Evolutionary conservation across 2,797 vertebrate genomes (phyloP).

Genomic region (Eupleurogrammus muticus): DNA sequence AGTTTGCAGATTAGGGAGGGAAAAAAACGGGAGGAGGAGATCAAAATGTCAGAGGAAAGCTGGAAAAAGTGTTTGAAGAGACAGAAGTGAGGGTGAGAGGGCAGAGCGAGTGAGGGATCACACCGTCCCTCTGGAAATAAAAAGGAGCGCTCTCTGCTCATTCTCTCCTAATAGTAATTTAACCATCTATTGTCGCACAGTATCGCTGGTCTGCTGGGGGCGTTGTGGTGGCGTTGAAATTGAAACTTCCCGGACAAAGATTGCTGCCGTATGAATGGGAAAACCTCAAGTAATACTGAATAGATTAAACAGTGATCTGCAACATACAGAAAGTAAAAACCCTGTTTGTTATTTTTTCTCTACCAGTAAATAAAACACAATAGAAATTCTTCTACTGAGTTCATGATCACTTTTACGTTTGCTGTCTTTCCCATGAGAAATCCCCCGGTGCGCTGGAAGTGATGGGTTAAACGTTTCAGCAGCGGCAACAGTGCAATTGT

Average conservation of each 20-base stretch:
- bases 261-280: neutral
- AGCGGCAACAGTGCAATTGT: slow-evolving; percentile 6
- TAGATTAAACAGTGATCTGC: slow-evolving; percentile 5
- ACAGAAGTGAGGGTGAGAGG: slow-evolving; percentile 28
- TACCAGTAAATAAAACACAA: slow-evolving; percentile 9
- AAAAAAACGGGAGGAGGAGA: slow-evolving; percentile 39
- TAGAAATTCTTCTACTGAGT: slow-evolving; percentile 12
- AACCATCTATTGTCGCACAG: slow-evolving; percentile 26
- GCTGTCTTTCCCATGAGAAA: slow-evolving; percentile 58
- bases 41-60: slow-evolving; percentile 55
- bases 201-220: slow-evolving; percentile 5
- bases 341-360: slow-evolving; percentile 12
- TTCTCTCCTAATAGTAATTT: neutral
- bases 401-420: slow-evolving; percentile 29
- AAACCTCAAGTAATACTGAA: slow-evolving; percentile 11
- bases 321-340: slow-evolving; percentile 1
- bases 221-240: slow-evolving; percentile 21
- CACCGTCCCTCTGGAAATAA: slow-evolving; percentile 41
- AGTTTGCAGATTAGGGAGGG: slow-evolving; percentile 54
- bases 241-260: slow-evolving; percentile 17
- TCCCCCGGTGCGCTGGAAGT: slow-evolving; percentile 36
- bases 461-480: slow-evolving; percentile 53
- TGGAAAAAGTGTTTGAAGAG: slow-evolving; percentile 39
- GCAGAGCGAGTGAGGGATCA: slow-evolving; percentile 46
- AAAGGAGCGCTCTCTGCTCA: slow-evolving; percentile 49